Evolutionary conservation across 1,140 invertebrate species (phyloP), one percentile per base, ranked within the genome.

Genomic region (Drosophila littoralis): DNA sequence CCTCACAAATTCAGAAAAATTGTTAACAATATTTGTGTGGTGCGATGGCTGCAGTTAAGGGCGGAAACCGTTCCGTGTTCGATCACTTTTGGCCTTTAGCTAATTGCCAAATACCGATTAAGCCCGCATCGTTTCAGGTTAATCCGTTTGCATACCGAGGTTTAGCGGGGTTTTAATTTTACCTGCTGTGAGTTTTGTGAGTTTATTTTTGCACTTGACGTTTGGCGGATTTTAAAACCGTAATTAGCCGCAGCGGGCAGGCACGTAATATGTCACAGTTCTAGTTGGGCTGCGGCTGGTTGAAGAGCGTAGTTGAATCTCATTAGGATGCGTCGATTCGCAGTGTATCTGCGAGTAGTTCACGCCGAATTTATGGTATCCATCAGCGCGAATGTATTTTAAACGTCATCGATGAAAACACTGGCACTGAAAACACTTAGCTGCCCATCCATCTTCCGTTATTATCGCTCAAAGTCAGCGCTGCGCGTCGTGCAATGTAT

Each of bases 381-480:
- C 71, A 74, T 75, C 72, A 75, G 54, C 72, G 76, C 76, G 68
- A 65, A 84, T 79, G 65, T 70, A 61, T 77, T 73, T 81, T 64
- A 79, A 79, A 76, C 75, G 81, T 75, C 82, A 83, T 81, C 80
- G 80, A 86, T 86, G 81, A 79, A 83, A 77, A 68, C 51, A 72
- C 77, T 70, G 54, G 40, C 60, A 75, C 54, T 75, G 59, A 73
- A 74, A 71, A 70, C 83, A 89, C 76, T 82, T 73, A 59, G 79
- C 69, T 76, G 81, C 58, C 68, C 81, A 91, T 91, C 75, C 80
- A 91, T 91, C 80, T 77, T 78, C 52, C 63, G 76, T 70, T 75
- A 71, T 83, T 69, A 75, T 77, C 66, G 52, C 55, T 61, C 50
- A 73, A 58, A 72, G 74, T 64, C 58, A 70, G 46, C 58, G 38